Evolutionary conservation across 2,888 invertebrate species (phyloP), one percentile per base, ranked within the genome.

Genomic region (Cephus spinipes): DNA sequence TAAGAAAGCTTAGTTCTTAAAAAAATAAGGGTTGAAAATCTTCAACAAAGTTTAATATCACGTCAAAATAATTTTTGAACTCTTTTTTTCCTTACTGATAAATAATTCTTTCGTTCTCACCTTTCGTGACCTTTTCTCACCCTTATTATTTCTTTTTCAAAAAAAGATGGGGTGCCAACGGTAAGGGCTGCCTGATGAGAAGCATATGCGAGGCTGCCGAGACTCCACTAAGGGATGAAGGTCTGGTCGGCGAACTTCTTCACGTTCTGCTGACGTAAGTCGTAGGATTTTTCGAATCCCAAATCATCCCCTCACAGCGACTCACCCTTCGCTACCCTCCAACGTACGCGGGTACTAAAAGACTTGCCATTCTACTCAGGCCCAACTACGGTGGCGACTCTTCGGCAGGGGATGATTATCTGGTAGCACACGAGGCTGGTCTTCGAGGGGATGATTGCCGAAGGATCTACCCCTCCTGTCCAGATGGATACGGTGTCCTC

Each of bases 141-240:
- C 55, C 55, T 23, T 55, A 23, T 23, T 55, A 23, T 55, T 55
- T 55, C 12, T 74, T 15, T 30, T 32, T 92, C 92, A 55, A 55
- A 23, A 55, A 31, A 90, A 95, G 96, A 33, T 93, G 93, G 78
- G 95, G 95, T 3, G 93, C 93, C 82, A 93, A 94, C 82, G 96
- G 95, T 1, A 94, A 93, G n/a, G 90, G 92, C 1, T 96, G 96
- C 86, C 91, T 96, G n/a, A 89, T 95, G 75, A 93, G 93, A 81
- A 93, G 94, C 74, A 93, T 96, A 73, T 96, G 96, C 84, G 95
- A 95, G 83, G 90, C 95, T 32, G 94, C 95, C 3, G 93, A 93
- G 75, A 93, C 94, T 82, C 94, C 95, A 0, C 90, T 96, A 68
- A 84, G 80, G 84, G 91, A 93, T 79, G 92, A 93, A 83, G 93